A percentile compares a stretch with the other conserved stretches of the same genome.
These are phyloP conservation scores for Rhinatrema bivittatum DNA, from an alignment of 2,797 vertebrate species.

Conservation along the genomic window DNA sequence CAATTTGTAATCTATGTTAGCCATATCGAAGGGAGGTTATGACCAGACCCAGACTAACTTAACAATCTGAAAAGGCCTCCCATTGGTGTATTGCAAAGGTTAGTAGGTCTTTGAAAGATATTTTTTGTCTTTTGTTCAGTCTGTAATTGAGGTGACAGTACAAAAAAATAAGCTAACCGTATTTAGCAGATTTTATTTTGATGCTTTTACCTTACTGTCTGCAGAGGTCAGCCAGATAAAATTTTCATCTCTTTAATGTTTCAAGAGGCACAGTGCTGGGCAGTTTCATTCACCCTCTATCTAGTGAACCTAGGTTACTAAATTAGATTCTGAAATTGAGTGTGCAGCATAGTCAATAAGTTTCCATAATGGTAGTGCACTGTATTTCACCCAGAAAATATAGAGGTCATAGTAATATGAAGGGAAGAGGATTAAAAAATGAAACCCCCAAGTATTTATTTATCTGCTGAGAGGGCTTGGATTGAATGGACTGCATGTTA, in stretches of 20 bases:
- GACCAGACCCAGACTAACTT: constrained; percentile 3
- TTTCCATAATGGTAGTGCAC: constrained; percentile 32
- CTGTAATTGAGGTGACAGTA: constrained; percentile 16
- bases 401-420: constrained; percentile 36
- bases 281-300: constrained; percentile 54
- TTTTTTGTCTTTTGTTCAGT: constrained; percentile 14
- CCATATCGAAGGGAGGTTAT: constrained; percentile 1
- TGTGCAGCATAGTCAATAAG: constrained; percentile 14
- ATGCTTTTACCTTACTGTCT: constrained; percentile 14
- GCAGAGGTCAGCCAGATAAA: constrained; percentile 25
- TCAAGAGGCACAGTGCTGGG: constrained; percentile 34
- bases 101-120: constrained; percentile 16
- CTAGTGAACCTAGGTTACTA: constrained; percentile 39
- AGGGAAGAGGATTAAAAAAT: constrained; percentile 50
- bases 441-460: constrained; percentile 29
- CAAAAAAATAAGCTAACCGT: constrained; percentile 18
- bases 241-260: constrained; percentile 21
- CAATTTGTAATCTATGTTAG: no score
- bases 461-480: constrained; percentile 19
- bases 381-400: constrained; percentile 31
- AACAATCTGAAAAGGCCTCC: constrained; percentile 19
- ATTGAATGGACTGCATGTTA: constrained; percentile 16
- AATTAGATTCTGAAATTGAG: constrained; percentile 69
- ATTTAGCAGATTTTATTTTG: constrained; percentile 11
- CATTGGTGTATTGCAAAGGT: constrained; percentile 12